phyloP scores from a whole-genome alignment of 2,113 vertebrate species.

The Leucoraja erinaceus region DNA sequence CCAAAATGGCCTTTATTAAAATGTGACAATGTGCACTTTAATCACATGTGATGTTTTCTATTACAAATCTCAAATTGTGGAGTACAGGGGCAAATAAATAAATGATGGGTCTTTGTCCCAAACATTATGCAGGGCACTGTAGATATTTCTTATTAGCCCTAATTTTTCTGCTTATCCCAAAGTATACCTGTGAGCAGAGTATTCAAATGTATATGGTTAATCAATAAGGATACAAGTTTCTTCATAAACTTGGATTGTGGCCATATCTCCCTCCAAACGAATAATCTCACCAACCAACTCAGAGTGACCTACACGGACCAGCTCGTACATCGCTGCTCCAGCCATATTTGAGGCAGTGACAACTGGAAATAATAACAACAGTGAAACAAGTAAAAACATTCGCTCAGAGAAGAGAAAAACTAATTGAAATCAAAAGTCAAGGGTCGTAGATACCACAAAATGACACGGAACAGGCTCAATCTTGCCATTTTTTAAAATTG shows the following conservation, averaged over 20 bases:
- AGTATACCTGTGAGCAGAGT: background rate
- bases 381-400: background rate
- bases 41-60: too few relatives aligned
- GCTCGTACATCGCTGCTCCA: constrained; percentile 95
- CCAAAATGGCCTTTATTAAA: too few relatives aligned
- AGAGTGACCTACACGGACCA: constrained; percentile 90
- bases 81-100: too few relatives aligned
- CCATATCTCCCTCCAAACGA: constrained; percentile 90
- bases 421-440: background rate
- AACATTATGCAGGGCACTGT: too few relatives aligned
- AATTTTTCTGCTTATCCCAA: background rate
- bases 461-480: background rate
- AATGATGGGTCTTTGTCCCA: too few relatives aligned
- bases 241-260: constrained; percentile 97
- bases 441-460: background rate
- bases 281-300: constrained; percentile 97
- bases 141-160: background rate
- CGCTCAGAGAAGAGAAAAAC: background rate
- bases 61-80: too few relatives aligned
- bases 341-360: constrained; percentile 90
- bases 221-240: constrained; percentile 87
- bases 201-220: background rate
- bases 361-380: constrained; percentile 55
- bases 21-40: too few relatives aligned
- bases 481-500: background rate